Evolutionary conservation across 2,797 vertebrate genomes (phyloP).

Genomic region (Urocyon cinereoargenteus): DNA sequence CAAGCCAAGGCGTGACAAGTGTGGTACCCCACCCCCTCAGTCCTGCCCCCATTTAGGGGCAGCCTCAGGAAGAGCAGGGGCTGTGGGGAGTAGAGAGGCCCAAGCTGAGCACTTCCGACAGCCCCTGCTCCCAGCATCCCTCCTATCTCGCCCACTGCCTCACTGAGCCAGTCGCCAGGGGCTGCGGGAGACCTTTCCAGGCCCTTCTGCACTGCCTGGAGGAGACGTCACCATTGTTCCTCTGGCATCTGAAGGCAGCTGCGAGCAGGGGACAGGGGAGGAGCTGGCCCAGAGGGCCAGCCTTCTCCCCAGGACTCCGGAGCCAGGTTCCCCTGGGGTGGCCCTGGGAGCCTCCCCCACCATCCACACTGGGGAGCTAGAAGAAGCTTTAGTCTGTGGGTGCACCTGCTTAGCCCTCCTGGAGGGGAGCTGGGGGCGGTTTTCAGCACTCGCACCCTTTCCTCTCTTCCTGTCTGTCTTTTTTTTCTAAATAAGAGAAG

Average conservation of each 20-base stretch:
- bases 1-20: neutral
- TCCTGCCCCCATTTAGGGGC: neutral
- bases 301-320: neutral
- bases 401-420: constrained; percentile 12
- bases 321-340: neutral
- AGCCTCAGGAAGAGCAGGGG: neutral
- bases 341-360: neutral
- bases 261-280: neutral
- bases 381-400: constrained; percentile 5
- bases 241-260: neutral
- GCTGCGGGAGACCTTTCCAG: neutral
- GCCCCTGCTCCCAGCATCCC: neutral
- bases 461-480: constrained; percentile 31
- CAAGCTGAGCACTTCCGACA: neutral
- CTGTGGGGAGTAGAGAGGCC: neutral
- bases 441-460: constrained; percentile 21
- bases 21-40: neutral
- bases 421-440: constrained; percentile 35
- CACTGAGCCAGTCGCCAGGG: neutral
- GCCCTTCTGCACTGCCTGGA: neutral
- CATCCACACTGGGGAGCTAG: neutral
- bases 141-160: neutral
- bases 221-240: neutral
- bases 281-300: neutral
- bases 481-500: constrained; percentile 65